A percentile compares a stretch with the other conserved stretches of the same genome.
Evolutionary conservation across 2,888 invertebrate genomes (phyloP).

Genomic region (Spialia ferax): DNA sequence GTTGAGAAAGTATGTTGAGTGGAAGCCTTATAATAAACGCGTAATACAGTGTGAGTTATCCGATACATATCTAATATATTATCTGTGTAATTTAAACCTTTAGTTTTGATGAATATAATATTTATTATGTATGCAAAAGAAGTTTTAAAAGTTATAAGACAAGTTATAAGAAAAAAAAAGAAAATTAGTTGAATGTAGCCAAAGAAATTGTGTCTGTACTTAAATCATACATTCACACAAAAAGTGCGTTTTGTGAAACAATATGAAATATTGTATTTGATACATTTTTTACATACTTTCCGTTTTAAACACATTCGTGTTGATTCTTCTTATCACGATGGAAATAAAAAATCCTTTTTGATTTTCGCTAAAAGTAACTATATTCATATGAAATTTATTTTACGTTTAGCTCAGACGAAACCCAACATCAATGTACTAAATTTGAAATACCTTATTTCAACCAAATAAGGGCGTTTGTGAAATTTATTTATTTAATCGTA

Average conservation of each 20-base stretch:
- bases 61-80: conserved; percentile 5
- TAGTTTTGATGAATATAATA: neutral
- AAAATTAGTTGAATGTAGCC: neutral
- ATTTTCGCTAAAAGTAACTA: neutral
- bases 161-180: neutral
- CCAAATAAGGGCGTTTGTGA: neutral
- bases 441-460: neutral
- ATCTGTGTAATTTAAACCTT: conserved; percentile 5
- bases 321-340: neutral
- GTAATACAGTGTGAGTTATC: neutral
- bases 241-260: no score
- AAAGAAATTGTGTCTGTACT: conserved; percentile 5
- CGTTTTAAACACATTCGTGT: neutral
- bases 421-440: no score
- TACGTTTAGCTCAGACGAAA: no score
- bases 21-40: neutral
- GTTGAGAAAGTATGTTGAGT: neutral
- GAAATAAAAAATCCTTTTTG: no score
- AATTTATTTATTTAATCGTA: neutral
- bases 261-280: neutral
- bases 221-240: conserved; percentile 1
- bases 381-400: neutral
- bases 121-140: neutral
- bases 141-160: neutral
- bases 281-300: neutral